Conservation (phyloP, 2,888 invertebrate species). For the Lasioglossum calceatum region DNA sequence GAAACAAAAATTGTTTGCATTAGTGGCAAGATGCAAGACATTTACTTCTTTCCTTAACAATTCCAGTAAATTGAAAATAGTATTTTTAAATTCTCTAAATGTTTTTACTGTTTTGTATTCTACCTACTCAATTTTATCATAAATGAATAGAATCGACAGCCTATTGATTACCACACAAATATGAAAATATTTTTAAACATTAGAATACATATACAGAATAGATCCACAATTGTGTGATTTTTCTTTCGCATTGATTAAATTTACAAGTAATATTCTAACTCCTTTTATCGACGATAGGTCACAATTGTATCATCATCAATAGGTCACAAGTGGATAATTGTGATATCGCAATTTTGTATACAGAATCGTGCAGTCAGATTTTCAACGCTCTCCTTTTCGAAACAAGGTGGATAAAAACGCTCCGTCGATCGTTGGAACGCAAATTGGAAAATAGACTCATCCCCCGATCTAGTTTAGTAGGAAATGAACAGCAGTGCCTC, state of each 20-base stretch:
- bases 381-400: neutral
- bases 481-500: conserved; percentile 7
- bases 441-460: conserved; percentile 1
- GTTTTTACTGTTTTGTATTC: neutral
- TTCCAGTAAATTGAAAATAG: neutral
- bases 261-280: neutral
- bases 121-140: neutral
- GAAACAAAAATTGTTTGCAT: no score
- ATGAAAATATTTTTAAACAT: no score
- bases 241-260: neutral
- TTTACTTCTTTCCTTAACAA: neutral
- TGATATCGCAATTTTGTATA: neutral
- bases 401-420: neutral
- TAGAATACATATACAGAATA: no score
- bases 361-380: neutral
- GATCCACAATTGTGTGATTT: neutral
- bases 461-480: neutral
- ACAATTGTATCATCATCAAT: no score
- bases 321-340: no score
- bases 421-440: neutral
- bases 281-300: neutral
- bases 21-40: neutral
- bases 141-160: neutral
- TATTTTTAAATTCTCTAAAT: neutral
- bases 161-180: neutral